Evolutionary conservation across 2,113 vertebrate species (phyloP).

Genomic region (Otocyon megalotis): DNA sequence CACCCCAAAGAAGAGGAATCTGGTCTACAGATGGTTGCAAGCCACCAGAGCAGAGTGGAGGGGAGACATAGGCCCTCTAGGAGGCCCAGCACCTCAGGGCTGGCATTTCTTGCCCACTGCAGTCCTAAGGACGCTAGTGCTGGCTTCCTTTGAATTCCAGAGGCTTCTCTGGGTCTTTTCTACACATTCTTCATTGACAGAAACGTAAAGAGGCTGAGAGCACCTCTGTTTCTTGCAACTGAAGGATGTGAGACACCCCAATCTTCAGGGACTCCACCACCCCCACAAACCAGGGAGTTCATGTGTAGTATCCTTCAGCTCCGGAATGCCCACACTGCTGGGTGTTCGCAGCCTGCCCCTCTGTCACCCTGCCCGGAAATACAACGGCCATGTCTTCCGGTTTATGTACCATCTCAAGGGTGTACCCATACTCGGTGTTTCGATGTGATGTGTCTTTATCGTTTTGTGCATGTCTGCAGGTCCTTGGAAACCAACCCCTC

Average conservation of each 20-base stretch:
- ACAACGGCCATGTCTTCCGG: rapidly evolving
- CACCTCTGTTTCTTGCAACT: neutral
- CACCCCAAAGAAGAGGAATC: neutral
- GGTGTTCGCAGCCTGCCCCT: neutral
- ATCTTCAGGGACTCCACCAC: neutral
- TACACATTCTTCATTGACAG: rapidly evolving
- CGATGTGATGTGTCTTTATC: rapidly evolving
- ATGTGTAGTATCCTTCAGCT: rapidly evolving
- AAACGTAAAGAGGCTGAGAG: neutral
- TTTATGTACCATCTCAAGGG: rapidly evolving
- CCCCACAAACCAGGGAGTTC: rapidly evolving
- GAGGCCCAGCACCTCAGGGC: neutral
- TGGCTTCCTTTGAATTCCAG: neutral
- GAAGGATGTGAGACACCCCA: neutral
- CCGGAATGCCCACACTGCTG: rapidly evolving
- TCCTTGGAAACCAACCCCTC: neutral
- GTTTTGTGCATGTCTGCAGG: rapidly evolving
- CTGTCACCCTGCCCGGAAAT: too few relatives aligned
- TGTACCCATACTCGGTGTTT: rapidly evolving
- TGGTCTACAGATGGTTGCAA: neutral
- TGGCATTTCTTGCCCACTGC: rapidly evolving
- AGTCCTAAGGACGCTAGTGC: rapidly evolving
- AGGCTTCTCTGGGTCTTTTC: neutral
- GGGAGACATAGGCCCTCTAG: rapidly evolving
- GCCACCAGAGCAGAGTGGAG: neutral